phyloP scores from a whole-genome alignment of 2,888 invertebrate species.

The Smittia sp. region DNA sequence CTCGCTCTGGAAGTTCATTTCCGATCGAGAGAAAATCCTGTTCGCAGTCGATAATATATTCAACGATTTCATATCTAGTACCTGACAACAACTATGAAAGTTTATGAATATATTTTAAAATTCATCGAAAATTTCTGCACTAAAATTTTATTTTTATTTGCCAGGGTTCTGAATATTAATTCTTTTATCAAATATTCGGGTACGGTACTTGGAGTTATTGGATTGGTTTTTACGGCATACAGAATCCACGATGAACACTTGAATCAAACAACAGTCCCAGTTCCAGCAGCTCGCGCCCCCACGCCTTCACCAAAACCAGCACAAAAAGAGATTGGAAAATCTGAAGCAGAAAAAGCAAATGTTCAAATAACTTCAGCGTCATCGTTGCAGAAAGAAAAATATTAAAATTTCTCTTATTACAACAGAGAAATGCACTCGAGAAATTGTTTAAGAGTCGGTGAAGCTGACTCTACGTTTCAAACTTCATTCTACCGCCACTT shows the following conservation, averaged over 20 bases:
- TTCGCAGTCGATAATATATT: too few species aligned
- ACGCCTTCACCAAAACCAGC: background rate
- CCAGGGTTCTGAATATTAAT: slow-evolving; percentile 11
- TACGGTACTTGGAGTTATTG: background rate
- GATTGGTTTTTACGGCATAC: background rate
- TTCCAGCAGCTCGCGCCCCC: background rate
- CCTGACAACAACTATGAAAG: background rate
- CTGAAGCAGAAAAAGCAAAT: background rate
- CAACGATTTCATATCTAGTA: background rate
- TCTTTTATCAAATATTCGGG: slow-evolving; percentile 13
- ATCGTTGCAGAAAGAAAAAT: background rate
- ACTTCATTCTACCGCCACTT: too few species aligned
- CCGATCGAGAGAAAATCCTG: background rate
- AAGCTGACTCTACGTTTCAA: too few species aligned
- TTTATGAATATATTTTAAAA: background rate
- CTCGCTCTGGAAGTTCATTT: too few species aligned
- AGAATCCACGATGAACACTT: background rate
- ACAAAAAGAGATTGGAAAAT: background rate
- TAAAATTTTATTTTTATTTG: background rate
- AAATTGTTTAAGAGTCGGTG: background rate
- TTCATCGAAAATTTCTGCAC: background rate
- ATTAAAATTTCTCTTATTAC: slow-evolving; percentile 10
- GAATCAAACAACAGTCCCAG: background rate
- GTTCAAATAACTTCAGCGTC: background rate
- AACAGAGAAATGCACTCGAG: background rate